Percentiles rank a stretch among this genome's conserved stretches.
These are phyloP conservation scores for Corythaeola cristata DNA, from an alignment of 2,113 vertebrate species.

Conservation along the genomic window DNA sequence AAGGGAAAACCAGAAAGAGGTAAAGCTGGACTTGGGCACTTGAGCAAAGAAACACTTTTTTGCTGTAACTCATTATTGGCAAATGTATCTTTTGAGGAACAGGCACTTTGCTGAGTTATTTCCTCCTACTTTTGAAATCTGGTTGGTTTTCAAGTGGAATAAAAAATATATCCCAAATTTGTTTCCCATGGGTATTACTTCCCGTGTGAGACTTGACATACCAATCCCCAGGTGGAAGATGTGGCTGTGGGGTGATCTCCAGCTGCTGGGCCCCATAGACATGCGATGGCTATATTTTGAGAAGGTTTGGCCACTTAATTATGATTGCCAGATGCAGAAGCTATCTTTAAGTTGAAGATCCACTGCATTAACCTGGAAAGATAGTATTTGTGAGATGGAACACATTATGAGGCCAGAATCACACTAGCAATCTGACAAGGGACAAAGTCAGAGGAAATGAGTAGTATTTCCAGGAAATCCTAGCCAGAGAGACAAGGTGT, in stretches of 20 bases:
- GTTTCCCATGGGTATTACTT: not conserved
- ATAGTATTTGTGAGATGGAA: not conserved
- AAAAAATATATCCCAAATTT: not conserved
- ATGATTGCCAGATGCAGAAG: not conserved
- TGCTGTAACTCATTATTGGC: not conserved
- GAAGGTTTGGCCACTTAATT: not conserved
- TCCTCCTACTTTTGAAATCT: not conserved
- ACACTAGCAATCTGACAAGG: not conserved
- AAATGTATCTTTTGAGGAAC: not conserved
- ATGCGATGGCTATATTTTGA: not conserved
- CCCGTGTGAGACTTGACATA: accelerated
- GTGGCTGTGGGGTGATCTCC: not conserved
- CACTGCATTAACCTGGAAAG: not conserved
- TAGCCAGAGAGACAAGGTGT: not conserved
- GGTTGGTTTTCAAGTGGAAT: not conserved
- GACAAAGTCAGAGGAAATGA: not conserved
- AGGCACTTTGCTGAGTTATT: not conserved
- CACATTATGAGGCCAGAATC: not conserved
- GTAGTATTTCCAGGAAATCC: not conserved
- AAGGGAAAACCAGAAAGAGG: not conserved
- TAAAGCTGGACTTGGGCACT: not conserved
- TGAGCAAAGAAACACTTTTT: not conserved
- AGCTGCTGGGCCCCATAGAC: not conserved
- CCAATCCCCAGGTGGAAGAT: accelerated
- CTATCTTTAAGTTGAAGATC: not conserved